Conservation (phyloP, 2,113 vertebrate genomes). For the Fregata magnificens region DNA sequence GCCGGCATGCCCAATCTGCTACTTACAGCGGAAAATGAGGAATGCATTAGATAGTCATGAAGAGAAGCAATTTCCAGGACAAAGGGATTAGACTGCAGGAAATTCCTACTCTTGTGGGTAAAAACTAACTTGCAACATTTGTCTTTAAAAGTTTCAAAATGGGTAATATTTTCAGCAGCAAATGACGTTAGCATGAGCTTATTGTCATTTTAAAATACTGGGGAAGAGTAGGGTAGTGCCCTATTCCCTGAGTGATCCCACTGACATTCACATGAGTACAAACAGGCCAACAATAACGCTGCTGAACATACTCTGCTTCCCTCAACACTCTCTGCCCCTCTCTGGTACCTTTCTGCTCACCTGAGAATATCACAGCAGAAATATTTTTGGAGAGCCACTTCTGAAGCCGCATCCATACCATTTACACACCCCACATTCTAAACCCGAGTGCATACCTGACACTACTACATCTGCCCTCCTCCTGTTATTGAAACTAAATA, state of each 20-base stretch:
- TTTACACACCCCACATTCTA: neutral
- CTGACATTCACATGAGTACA: neutral
- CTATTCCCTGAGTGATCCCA: neutral
- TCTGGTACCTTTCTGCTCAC: neutral
- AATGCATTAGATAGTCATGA: neutral
- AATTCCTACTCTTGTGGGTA: neutral
- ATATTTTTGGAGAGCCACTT: neutral
- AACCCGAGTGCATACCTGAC: accelerated
- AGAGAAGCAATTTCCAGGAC: neutral
- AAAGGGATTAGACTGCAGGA: neutral
- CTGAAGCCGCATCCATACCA: neutral
- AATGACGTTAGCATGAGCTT: neutral
- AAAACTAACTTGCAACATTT: neutral
- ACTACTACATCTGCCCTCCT: neutral
- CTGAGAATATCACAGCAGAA: neutral
- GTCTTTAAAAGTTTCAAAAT: neutral
- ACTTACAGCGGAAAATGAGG: neutral
- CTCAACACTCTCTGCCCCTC: too few species aligned
- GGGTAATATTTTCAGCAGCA: neutral
- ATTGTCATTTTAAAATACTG: neutral
- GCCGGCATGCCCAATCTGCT: neutral
- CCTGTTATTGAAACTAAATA: neutral
- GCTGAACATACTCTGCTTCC: neutral
- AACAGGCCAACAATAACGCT: neutral
- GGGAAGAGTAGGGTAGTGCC: neutral